Percentiles rank a stretch among this genome's conserved stretches.
Conservation (phyloP, 2,888 invertebrate genomes). For the Zygaena filipendulae region DNA sequence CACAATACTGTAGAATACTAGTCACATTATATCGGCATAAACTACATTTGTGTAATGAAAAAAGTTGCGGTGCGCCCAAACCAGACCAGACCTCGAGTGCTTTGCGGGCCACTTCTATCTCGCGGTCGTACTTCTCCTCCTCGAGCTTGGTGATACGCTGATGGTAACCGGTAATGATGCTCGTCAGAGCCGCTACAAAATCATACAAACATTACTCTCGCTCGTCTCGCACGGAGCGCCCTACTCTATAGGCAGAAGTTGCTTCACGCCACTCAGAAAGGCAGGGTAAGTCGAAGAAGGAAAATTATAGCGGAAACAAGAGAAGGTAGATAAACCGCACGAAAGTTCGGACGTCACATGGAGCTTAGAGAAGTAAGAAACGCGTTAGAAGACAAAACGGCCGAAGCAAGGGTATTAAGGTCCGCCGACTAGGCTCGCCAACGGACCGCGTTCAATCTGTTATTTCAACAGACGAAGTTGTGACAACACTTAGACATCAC, state of each 20-base stretch:
- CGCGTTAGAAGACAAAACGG: conserved; percentile 45
- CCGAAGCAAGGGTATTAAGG: conserved; percentile 20
- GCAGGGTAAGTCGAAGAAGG: conserved; percentile 41
- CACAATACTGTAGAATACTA: conserved; percentile 46
- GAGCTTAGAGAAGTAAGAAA: conserved; percentile 46
- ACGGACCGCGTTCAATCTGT: conserved; percentile 34
- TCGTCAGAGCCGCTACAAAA: conserved; percentile 74
- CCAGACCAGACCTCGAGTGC: conserved; percentile 89
- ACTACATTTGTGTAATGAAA: conserved; percentile 59
- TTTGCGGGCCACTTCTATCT: conserved; percentile 95
- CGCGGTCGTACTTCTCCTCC: conserved; percentile 97
- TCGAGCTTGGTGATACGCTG: conserved; percentile 85
- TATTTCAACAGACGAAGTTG: conserved; percentile 48
- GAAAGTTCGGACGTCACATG: conserved; percentile 39
- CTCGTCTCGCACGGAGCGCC: conserved; percentile 15
- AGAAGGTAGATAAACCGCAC: conserved; percentile 40
- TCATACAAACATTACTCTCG: conserved; percentile 52
- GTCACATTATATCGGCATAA: conserved; percentile 62
- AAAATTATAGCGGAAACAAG: conserved; percentile 40
- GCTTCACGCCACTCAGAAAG: conserved; percentile 22
- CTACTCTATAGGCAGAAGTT: too few relatives aligned
- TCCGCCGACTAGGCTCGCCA: conserved; percentile 35
- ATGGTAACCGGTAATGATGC: conserved; percentile 82
- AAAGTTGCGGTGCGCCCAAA: conserved; percentile 45
- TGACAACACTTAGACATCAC: conserved; percentile 50